Evolutionary conservation across 1,140 invertebrate genomes (phyloP), one percentile per base, ranked within the genome.

Genomic region (Anastrepha obliqua): DNA sequence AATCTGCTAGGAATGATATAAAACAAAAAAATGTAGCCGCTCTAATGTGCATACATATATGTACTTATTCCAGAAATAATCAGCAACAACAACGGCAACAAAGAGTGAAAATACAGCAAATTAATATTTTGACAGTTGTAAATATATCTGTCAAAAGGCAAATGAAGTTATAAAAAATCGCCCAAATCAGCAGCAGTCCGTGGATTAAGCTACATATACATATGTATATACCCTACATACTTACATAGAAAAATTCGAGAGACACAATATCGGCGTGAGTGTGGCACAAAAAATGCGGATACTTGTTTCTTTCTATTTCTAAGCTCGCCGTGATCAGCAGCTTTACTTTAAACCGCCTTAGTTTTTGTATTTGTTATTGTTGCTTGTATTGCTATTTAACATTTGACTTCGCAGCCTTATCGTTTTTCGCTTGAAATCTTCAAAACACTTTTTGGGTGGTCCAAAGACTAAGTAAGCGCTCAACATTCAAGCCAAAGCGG

Each of bases 71-170:
- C 29, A 29, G 15, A 13, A 85, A 58, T 60, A 59, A 58, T 85
- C 81, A 44, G 20, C 44, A 2, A 9, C 47, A 67, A 39, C 11
- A 81, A 81, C 74, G 55, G 55, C 47, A 81, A 55, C 29, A 58
- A 44, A 86, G 17, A 62, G 17, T 51, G 8, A 59, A n/a, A 86
- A 59, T 29, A 29, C 29, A 29, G 29, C 29, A 29, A 86, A 60
- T 59, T 86, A 91, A 92, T 92, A 92, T 92, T 92, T 92, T 92
- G 91, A 92, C 91, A 92, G 91, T 91, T 92, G 91, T 92, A 92
- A 92, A 92, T 91, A 91, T 90, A 90, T 90, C 88, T 91, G 89
- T 91, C 91, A 90, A 90, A 92, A 91, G 90, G 90, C 91, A 91
- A 92, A 92, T 92, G 90, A 92, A 92, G 91, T 92, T 92, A 92